A percentile compares a stretch with the other conserved stretches of the same genome.
phyloP scores from a whole-genome alignment of 1,140 invertebrate genomes.

The Cydia fagiglandana region DNA sequence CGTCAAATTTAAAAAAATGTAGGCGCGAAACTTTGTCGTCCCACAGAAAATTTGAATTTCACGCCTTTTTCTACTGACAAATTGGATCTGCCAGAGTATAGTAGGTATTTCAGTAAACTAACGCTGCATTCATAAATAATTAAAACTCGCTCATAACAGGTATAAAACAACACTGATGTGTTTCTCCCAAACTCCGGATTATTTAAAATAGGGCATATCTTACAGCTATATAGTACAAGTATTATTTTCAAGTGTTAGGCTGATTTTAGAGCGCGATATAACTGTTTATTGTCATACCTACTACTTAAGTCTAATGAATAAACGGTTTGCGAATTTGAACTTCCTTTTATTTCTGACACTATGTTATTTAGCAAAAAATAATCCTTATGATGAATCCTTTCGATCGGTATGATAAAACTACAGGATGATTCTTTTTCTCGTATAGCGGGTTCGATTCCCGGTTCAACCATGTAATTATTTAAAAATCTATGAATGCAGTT shows the following conservation, averaged over 20 bases:
- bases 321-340: background rate
- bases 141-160: conserved; percentile 34
- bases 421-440: no score
- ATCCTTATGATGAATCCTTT: no score
- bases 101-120: background rate
- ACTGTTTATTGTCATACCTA: conserved; percentile 1
- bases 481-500: no score
- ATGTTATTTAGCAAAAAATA: no score
- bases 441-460: no score
- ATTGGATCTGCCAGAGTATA: background rate
- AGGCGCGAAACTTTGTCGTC: no score
- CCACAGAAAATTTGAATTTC: no score
- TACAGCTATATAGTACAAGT: conserved; percentile 54
- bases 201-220: conserved; percentile 45
- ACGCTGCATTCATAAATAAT: conserved; percentile 13
- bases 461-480: no score
- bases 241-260: conserved; percentile 34
- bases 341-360: no score
- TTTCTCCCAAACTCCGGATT: conserved; percentile 60
- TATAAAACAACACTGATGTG: conserved; percentile 32
- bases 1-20: no score
- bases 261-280: conserved; percentile 9
- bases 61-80: no score
- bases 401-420: no score
- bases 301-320: conserved; percentile 1